Base-by-base conservation (phyloP, 2,888 invertebrate species). In the Heteropelma amictum region DNA sequence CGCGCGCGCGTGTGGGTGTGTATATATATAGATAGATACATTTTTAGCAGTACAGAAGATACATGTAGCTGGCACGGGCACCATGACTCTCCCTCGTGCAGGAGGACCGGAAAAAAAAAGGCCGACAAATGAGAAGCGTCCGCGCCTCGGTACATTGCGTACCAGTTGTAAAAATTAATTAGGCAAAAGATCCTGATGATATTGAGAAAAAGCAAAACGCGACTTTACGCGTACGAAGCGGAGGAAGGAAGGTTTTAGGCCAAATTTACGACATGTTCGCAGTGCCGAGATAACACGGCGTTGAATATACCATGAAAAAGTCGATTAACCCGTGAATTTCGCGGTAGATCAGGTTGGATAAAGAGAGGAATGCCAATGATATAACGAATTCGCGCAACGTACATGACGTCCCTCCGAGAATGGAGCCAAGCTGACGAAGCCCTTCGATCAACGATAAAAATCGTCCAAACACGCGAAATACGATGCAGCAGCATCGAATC, bases 161-260 rank as follows among this genome's bases (percentile, higher is more conserved):
- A 64, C 45, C 42, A 49, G 60, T 67, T 75, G 75, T 75, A 63
- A 63, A 67, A 75, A 75, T 75, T 75, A 75, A 75, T 71, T 71
- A 63, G 51, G 3, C 71, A 60, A n/a, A n/a, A 28, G 49, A 56
- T 42, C 42, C 56, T 71, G 49, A 56, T 63, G 64, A 74, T 68
- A 63, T 53, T 12, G 35, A 14, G 54, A 68, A 63, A 40, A 56
- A 54, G 28, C 5, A 26, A 19, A 21, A 33, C 6, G 28, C 7
- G 12, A 33, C 19, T 12, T 38, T 35, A 10, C n/a, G n/a, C n/a
- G n/a, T n/a, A n/a, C n/a, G n/a, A 30, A 0, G 33, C 21, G 17
- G 38, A 40, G 40, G 40, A 17, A 4, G 8, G 14, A 23, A 26
- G 10, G 26, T 28, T 10, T 42, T 49, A 6, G 2, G 26, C 14